Conservation (phyloP, 2,888 invertebrate genomes). For the Cerceris ruficornis region DNA sequence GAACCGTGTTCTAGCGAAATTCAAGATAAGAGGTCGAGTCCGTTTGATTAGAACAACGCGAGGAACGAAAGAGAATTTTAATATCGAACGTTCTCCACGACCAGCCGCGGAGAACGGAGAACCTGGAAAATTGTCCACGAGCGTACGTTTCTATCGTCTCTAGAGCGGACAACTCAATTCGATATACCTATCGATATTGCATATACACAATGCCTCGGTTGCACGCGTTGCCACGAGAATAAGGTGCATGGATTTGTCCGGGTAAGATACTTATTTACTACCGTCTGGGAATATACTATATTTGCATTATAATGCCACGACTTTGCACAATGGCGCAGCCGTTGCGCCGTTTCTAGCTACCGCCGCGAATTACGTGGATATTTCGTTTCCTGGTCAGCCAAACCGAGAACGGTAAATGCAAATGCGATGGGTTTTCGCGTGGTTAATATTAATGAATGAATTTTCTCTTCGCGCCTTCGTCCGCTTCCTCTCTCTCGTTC, state of each 20-base stretch:
- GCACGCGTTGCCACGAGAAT: constrained; percentile 14
- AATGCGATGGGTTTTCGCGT: constrained; percentile 52
- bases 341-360: constrained; percentile 42
- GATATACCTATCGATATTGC: constrained; percentile 38
- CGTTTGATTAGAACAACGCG: not conserved
- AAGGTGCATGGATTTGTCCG: constrained; percentile 55
- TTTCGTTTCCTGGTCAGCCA: constrained; percentile 59
- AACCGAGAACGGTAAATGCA: constrained; percentile 58
- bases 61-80: not conserved
- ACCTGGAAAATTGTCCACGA: constrained; percentile 7
- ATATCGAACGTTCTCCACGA: too few relatives aligned
- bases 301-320: constrained; percentile 38
- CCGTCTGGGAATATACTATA: constrained; percentile 71
- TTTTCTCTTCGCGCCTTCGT: constrained; percentile 54
- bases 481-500: constrained; percentile 26
- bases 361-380: constrained; percentile 61
- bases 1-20: too few relatives aligned
- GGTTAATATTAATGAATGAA: constrained; percentile 62
- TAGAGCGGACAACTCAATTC: constrained; percentile 59
- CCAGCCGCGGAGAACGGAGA: not conserved
- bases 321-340: constrained; percentile 43
- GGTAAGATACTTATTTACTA: constrained; percentile 61
- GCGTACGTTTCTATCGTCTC: constrained; percentile 12
- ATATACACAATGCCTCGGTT: constrained; percentile 45
- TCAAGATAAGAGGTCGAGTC: not conserved